Percentiles rank a stretch among this genome's conserved stretches.
Conservation (phyloP, 2,888 invertebrate species). For the Polydrusus cervinus region DNA sequence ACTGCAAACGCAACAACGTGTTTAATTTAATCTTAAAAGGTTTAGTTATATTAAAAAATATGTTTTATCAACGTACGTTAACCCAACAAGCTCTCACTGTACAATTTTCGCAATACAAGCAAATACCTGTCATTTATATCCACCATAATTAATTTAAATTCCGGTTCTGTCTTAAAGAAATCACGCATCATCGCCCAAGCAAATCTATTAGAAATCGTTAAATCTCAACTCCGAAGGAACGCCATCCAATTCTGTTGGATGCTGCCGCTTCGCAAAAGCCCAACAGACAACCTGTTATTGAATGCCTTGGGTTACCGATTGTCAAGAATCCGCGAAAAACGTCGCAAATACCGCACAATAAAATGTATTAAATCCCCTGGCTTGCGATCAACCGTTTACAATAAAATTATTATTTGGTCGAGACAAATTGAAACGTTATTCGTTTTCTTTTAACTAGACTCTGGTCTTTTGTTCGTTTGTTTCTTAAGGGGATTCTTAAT, state of each 20-base stretch:
- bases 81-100: no score
- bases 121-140: no score
- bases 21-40: no score
- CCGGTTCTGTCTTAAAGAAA: slow-evolving; percentile 53
- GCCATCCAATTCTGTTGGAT: slow-evolving; percentile 69
- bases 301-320: slow-evolving; percentile 63
- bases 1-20: no score
- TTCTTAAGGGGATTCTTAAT: not conserved
- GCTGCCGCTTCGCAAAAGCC: slow-evolving; percentile 65
- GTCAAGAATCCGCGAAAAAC: slow-evolving; percentile 61
- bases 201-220: slow-evolving; percentile 73
- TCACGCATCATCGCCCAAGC: slow-evolving; percentile 67
- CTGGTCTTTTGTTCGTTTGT: not conserved
- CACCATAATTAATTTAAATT: slow-evolving; percentile 16
- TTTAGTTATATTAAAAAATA: no score
- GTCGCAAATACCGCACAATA: slow-evolving; percentile 63
- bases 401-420: slow-evolving; percentile 48
- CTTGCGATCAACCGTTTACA: slow-evolving; percentile 39
- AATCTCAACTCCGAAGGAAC: slow-evolving; percentile 67
- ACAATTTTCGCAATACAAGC: no score
- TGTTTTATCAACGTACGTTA: no score
- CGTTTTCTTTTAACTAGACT: slow-evolving; percentile 26
- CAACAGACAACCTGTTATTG: slow-evolving; percentile 68
- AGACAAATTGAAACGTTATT: slow-evolving; percentile 44
- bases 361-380: slow-evolving; percentile 59